These are phyloP conservation scores for Cirrhinus molitorella DNA, from an alignment of 2,797 vertebrate genomes.

Conservation along the genomic window DNA sequence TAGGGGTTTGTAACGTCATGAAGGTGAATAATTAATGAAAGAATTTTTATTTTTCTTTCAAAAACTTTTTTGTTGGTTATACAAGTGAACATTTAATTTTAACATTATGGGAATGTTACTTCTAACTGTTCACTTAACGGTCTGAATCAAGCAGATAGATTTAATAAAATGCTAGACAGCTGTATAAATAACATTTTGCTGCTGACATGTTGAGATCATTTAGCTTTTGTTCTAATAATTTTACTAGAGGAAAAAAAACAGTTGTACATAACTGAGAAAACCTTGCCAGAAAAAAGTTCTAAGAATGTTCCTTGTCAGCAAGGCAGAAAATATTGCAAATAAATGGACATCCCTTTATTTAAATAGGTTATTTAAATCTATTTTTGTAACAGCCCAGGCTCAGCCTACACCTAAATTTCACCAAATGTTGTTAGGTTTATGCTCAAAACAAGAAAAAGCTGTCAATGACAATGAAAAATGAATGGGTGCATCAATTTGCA, in stretches of 20 bases:
- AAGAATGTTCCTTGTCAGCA: not conserved
- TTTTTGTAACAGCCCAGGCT: not conserved
- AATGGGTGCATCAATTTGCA: not conserved
- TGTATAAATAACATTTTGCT: not conserved
- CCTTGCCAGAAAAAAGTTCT: not conserved
- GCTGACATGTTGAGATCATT: not conserved
- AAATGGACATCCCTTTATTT: not conserved
- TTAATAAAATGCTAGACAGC: not conserved
- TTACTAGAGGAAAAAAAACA: no score
- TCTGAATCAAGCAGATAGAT: not conserved
- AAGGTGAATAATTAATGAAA: no score
- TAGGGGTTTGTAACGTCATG: no score
- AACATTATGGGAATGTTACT: not conserved
- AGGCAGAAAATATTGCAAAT: not conserved
- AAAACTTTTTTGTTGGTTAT: not conserved
- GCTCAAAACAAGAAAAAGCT: not conserved
- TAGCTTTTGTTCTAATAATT: not conserved
- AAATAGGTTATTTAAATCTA: not conserved
- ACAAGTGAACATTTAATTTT: not conserved
- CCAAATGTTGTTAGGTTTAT: not conserved
- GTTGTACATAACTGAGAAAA: not conserved
- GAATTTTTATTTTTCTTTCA: not conserved
- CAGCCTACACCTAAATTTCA: not conserved
- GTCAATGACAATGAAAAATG: not conserved
- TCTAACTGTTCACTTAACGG: not conserved